Base-by-base conservation (phyloP, 1,140 invertebrate genomes). In the Leptopilina clavipes region DNA sequence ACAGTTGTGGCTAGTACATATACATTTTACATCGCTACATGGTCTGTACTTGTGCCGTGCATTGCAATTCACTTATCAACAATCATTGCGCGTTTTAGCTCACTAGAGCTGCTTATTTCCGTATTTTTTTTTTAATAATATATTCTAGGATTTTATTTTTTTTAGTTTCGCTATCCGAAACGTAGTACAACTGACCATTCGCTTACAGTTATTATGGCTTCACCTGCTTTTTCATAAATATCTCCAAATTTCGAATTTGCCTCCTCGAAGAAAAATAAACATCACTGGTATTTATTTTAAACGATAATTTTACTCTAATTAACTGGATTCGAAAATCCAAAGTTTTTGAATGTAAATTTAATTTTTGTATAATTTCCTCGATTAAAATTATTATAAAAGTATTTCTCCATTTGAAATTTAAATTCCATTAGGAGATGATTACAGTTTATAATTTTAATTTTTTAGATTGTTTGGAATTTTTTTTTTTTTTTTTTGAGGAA, bases 1-100 rank as follows among this genome's bases (percentile, higher is more conserved):
- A 86, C 85, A 86, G 81, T 86, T 86, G 83, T 85, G 82, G 86
- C 82, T 88, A 86, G 81, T 85, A 84, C 83, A n/a, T n/a, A 79
- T 83, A 81, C 79, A 82, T 71, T 80, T 79, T 70, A 43, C 22
- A 56, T 75, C 19, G 18, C 74, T 84, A 80, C 56, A 74, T 79
- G 77, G 81, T 79, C 76, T 80, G 81, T 85, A 82, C 56, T 59
- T 59, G 56, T 59, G 56, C 82, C 81, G 79, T 86, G 83, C 82
- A 83, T 83, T 82, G 81, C 80, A 82, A 84, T 82, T 82, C 79
- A 76, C 77, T 82, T 79, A 82, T 80, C 81, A 76, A 75, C 78
- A 59, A 76, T 79, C 75, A 73, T 78, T 78, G 80, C 76, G 78
- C 78, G 78, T 75, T 70, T 31, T 70, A 81, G 78, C 80, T 78